phyloP scores from a whole-genome alignment of 2,888 invertebrate species.

The Conchocele bisecta region DNA sequence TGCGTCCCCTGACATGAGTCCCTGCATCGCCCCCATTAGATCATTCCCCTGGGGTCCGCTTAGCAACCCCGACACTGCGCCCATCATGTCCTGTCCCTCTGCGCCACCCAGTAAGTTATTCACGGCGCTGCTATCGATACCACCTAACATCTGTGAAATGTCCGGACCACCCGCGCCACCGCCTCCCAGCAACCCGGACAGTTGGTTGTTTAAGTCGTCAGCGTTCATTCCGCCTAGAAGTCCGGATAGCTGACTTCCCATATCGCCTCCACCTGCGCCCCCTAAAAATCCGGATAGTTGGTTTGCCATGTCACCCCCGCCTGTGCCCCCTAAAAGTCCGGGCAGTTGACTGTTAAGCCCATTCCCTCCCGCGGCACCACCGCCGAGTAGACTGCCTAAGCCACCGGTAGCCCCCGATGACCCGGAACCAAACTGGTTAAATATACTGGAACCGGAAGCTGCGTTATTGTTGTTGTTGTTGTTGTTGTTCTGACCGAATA shows the following conservation, averaged over 20 bases:
- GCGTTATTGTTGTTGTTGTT: neutral
- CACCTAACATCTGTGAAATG: constrained; percentile 28
- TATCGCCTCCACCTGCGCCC: constrained; percentile 7
- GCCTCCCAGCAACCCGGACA: constrained; percentile 10
- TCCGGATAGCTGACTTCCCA: neutral
- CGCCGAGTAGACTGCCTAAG: neutral
- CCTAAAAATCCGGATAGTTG: constrained; percentile 6
- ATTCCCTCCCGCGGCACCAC: constrained; percentile 9
- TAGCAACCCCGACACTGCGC: constrained; percentile 32
- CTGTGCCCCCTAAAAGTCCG: constrained; percentile 31
- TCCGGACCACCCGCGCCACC: constrained; percentile 8
- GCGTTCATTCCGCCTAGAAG: constrained; percentile 27
- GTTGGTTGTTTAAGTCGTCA: constrained; percentile 16
- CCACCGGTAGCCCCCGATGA: neutral
- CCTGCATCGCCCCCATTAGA: constrained; percentile 47
- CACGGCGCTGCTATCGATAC: constrained; percentile 42
- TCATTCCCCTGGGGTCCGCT: constrained; percentile 38
- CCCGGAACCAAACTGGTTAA: constrained; percentile 19
- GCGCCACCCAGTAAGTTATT: constrained; percentile 26
- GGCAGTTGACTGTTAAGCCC: constrained; percentile 15
- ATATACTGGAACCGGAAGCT: neutral
- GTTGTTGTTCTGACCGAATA: neutral
- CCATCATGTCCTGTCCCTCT: constrained; percentile 44
- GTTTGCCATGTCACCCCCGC: constrained; percentile 6
- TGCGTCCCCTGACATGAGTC: constrained; percentile 45